Evolutionary conservation across 2,888 invertebrate genomes (phyloP).

Genomic region (Dasysyrphus albostriatus): DNA sequence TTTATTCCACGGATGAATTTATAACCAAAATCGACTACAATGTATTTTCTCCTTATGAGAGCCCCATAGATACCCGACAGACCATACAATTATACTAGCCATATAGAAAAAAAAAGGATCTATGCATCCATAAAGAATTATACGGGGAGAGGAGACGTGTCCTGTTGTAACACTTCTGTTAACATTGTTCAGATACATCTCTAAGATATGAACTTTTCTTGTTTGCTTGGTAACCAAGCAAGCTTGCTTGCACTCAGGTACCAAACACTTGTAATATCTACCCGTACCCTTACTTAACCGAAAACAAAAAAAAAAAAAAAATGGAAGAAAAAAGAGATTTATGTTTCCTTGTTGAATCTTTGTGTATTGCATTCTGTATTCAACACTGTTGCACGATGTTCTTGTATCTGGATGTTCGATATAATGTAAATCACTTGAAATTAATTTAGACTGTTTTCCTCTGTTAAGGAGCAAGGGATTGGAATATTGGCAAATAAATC

Average conservation of each 20-base stretch:
- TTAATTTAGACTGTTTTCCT: constrained; percentile 44
- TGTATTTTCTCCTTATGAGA: constrained; percentile 30
- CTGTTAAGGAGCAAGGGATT: neutral
- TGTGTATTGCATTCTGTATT: constrained; percentile 51
- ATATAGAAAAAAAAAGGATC: constrained; percentile 43
- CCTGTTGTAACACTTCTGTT: constrained; percentile 73
- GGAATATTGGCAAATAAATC: constrained; percentile 11
- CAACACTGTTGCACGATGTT: constrained; percentile 66
- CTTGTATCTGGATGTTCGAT: constrained; percentile 71
- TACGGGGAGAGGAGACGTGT: constrained; percentile 16
- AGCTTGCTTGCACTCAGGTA: constrained; percentile 7
- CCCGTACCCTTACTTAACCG: constrained; percentile 41
- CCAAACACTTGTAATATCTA: constrained; percentile 52
- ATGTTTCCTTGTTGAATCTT: constrained; percentile 52
- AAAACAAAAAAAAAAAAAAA: constrained; percentile 1
- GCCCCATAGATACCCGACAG: neutral
- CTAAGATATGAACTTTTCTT: constrained; percentile 63
- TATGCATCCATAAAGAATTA: neutral
- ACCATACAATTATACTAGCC: neutral
- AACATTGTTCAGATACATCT: constrained; percentile 67
- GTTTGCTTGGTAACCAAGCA: constrained; percentile 20
- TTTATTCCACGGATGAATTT: constrained; percentile 70
- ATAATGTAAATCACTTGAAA: constrained; percentile 73
- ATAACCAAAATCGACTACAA: constrained; percentile 59
- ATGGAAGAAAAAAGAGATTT: constrained; percentile 24